A percentile compares a stretch with the other conserved stretches of the same genome.
These are phyloP conservation scores for Lepidurus packardi DNA, from an alignment of 1,140 invertebrate species.

Conservation along the genomic window DNA sequence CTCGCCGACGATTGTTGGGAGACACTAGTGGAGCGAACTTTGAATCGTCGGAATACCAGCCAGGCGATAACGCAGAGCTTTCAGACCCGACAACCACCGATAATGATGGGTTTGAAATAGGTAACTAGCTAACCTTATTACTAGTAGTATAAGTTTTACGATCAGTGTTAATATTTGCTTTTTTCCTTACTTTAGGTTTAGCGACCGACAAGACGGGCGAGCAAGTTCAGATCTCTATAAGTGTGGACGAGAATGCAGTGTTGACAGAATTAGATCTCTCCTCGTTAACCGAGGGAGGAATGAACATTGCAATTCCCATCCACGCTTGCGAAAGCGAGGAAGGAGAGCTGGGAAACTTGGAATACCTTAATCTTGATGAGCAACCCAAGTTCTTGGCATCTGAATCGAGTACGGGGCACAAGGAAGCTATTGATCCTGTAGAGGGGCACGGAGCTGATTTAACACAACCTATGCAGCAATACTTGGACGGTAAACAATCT, in stretches of 20 bases:
- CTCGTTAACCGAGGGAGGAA: background rate
- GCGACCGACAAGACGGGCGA: background rate
- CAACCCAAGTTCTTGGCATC: background rate
- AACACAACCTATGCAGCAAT: background rate
- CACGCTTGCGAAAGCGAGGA: constrained; percentile 15
- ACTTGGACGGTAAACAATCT: background rate
- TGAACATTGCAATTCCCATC: constrained; percentile 10
- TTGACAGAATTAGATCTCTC: constrained; percentile 28
- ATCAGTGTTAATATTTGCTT: too few relatives aligned
- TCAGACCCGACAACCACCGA: background rate
- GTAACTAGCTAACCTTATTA: too few relatives aligned
- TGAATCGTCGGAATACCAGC: background rate
- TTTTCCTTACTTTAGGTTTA: background rate
- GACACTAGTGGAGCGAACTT: background rate
- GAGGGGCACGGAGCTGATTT: background rate
- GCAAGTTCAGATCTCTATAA: background rate
- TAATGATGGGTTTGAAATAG: background rate
- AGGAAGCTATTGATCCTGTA: background rate
- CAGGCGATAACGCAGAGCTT: background rate
- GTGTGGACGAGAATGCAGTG: constrained; percentile 25
- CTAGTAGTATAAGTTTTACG: too few relatives aligned
- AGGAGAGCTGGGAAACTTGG: background rate
- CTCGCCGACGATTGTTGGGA: background rate
- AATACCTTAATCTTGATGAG: background rate
- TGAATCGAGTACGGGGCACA: background rate